These are phyloP conservation scores for Tokudaia muenninki DNA, from an alignment of 2,797 vertebrate genomes.

Conservation along the genomic window DNA sequence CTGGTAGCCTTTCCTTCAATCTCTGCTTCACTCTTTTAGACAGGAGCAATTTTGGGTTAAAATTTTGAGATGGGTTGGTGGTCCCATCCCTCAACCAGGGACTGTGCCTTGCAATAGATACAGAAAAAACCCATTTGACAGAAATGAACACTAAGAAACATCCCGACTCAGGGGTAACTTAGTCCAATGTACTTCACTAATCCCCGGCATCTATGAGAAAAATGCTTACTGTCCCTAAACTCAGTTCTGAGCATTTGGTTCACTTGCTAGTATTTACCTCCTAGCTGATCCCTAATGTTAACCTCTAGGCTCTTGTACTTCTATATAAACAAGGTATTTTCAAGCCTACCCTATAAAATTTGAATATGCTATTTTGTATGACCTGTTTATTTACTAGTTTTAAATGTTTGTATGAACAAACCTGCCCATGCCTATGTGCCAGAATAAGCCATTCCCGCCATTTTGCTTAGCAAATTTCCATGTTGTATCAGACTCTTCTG, in stretches of 20 bases:
- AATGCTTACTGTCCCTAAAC: background rate
- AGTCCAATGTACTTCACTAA: background rate
- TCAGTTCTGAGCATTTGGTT: background rate
- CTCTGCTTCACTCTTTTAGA: no score
- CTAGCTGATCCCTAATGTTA: background rate
- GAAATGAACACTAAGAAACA: conserved; percentile 1
- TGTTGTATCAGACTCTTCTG: background rate
- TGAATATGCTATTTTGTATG: background rate
- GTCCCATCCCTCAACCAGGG: no score
- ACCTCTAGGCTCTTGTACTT: background rate
- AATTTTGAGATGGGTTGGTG: no score
- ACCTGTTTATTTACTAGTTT: background rate
- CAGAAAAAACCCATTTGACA: background rate
- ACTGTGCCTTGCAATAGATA: background rate
- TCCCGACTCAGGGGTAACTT: background rate
- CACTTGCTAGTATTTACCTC: background rate
- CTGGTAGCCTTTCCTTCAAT: no score
- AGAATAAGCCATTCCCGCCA: background rate
- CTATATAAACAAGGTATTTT: background rate
- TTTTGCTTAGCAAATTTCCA: background rate
- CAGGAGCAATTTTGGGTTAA: no score
- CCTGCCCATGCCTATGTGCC: background rate
- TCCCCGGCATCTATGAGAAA: background rate
- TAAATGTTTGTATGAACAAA: background rate
- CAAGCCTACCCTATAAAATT: background rate